phyloP scores from a whole-genome alignment of 1,140 invertebrate species.

The Zaprionus africanus region DNA sequence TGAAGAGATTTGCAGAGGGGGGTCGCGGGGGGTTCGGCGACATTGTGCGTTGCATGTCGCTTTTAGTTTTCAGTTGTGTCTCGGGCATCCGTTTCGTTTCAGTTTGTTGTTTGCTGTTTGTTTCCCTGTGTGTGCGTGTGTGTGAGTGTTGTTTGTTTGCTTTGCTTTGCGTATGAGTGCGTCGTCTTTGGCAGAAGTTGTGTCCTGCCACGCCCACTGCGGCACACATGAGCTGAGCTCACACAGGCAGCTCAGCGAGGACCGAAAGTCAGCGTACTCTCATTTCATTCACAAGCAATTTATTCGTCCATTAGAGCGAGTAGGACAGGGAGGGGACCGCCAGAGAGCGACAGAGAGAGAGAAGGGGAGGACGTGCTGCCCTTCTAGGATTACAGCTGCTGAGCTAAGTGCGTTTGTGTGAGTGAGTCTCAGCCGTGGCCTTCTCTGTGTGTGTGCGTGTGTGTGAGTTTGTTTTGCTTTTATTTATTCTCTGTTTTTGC shows the following conservation, averaged over 20 bases:
- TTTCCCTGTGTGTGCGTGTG: slow-evolving; percentile 53
- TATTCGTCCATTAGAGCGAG: slow-evolving; percentile 80
- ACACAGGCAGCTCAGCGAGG: neutral
- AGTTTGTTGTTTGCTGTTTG: slow-evolving; percentile 48
- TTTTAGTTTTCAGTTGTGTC: slow-evolving; percentile 78
- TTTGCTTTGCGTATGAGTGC: slow-evolving; percentile 77
- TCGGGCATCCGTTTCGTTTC: slow-evolving; percentile 70
- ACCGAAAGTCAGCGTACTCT: slow-evolving; percentile 65
- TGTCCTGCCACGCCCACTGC: slow-evolving; percentile 65
- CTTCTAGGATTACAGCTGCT: slow-evolving; percentile 74
- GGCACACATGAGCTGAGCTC: slow-evolving; percentile 29
- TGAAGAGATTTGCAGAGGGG: slow-evolving; percentile 39
- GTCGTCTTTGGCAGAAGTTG: slow-evolving; percentile 54
- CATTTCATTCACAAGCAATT: slow-evolving; percentile 83
- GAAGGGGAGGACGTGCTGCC: slow-evolving; percentile 53
- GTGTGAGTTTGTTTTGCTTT: slow-evolving; percentile 71
- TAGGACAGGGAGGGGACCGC: slow-evolving; percentile 15
- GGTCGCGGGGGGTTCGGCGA: slow-evolving; percentile 1
- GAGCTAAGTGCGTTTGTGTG: slow-evolving; percentile 31
- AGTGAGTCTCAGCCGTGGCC: neutral
- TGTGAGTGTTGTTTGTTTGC: slow-evolving; percentile 65
- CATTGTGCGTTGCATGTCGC: slow-evolving; percentile 59
- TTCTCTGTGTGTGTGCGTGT: slow-evolving; percentile 12
- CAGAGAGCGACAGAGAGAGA: slow-evolving; percentile 17
- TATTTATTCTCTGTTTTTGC: slow-evolving; percentile 79